Conservation (phyloP, 2,888 invertebrate species). For the Odontocerum albicorne region DNA sequence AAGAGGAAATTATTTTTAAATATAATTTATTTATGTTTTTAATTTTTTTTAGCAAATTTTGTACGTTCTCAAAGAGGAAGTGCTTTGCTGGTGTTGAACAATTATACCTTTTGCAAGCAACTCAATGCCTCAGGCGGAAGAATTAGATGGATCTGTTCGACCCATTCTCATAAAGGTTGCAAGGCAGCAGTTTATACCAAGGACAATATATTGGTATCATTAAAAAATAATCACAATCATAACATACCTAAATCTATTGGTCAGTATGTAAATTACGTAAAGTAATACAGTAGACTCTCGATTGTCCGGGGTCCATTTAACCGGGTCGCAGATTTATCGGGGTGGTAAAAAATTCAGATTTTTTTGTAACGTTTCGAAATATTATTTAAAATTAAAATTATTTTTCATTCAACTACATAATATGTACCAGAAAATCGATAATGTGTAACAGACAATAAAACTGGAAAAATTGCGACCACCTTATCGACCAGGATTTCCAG, state of each 20-base stretch:
- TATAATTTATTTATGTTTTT: not conserved
- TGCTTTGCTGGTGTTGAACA: not conserved
- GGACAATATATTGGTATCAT: conserved; percentile 37
- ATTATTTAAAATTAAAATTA: no score
- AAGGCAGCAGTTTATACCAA: conserved; percentile 45
- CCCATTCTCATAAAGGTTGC: conserved; percentile 46
- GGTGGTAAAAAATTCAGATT: no score
- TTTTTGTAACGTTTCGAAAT: no score
- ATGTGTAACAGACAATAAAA: no score
- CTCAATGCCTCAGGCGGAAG: not conserved
- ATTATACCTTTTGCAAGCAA: conserved; percentile 9
- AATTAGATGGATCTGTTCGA: conserved; percentile 45
- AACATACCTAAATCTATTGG: not conserved
- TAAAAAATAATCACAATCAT: not conserved
- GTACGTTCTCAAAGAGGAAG: conserved; percentile 6
- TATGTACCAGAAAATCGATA: no score
- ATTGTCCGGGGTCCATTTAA: no score
- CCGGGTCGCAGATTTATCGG: no score
- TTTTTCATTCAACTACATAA: no score
- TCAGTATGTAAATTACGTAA: not conserved
- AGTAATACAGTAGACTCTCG: no score
- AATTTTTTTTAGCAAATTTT: conserved; percentile 6
- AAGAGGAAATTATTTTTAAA: no score
- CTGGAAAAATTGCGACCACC: no score
- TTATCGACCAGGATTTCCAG: no score